phyloP scores from a whole-genome alignment of 2,888 invertebrate species.

The Serrognathus titanus region DNA sequence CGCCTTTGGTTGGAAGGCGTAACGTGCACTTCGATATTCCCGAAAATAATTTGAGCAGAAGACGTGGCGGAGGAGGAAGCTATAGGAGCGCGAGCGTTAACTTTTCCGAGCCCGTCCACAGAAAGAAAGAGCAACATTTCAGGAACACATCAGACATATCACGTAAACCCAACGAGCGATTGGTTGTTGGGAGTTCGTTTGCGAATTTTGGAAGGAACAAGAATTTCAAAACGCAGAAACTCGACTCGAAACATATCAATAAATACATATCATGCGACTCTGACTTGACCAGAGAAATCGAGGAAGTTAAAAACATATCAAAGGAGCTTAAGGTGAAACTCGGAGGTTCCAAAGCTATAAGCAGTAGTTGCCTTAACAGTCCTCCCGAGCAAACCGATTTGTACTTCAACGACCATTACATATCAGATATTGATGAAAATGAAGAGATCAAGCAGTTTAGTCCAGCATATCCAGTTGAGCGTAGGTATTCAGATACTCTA shows the following conservation, averaged over 20 bases:
- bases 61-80: background rate
- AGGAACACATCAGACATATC: background rate
- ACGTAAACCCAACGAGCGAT: background rate
- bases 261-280: conserved; percentile 39
- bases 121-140: too few relatives aligned
- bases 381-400: conserved; percentile 6
- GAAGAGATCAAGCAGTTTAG: conserved; percentile 45
- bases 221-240: background rate
- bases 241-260: background rate
- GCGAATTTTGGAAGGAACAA: background rate
- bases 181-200: background rate
- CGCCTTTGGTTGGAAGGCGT: conserved; percentile 6
- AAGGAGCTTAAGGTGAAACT: conserved; percentile 34
- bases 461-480: conserved; percentile 33
- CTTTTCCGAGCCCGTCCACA: background rate
- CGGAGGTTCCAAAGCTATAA: conserved; percentile 15
- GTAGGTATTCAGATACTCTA: conserved; percentile 22
- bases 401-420: conserved; percentile 44
- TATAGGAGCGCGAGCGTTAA: background rate
- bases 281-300: conserved; percentile 40
- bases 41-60: background rate
- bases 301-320: conserved; percentile 41
- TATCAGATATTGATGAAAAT: conserved; percentile 48
- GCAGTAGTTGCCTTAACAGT: background rate
- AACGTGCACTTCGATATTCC: conserved; percentile 13